Conservation (phyloP, 2,888 invertebrate genomes). For the Agonopterix heracliana region DNA sequence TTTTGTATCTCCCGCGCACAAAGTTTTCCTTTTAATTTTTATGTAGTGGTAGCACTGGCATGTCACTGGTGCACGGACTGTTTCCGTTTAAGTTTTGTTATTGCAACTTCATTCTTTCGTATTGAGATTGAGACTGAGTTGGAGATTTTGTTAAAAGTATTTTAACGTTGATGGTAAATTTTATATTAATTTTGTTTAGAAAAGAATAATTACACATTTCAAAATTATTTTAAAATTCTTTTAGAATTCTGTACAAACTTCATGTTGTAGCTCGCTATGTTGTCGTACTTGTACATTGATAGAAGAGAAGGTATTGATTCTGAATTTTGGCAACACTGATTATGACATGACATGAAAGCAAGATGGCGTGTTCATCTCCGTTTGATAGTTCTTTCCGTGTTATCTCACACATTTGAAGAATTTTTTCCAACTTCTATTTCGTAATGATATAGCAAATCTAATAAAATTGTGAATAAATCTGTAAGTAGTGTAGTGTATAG, state of each 20-base stretch:
- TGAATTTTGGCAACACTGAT: slow-evolving; percentile 48
- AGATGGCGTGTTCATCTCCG: slow-evolving; percentile 76
- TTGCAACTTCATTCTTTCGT: no score
- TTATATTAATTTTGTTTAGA: no score
- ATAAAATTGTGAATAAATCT: slow-evolving; percentile 36
- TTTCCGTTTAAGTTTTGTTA: no score
- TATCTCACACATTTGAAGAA: slow-evolving; percentile 58
- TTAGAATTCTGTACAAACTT: no score
- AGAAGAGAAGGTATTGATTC: slow-evolving; percentile 30
- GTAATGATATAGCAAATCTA: slow-evolving; percentile 42
- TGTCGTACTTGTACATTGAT: slow-evolving; percentile 39
- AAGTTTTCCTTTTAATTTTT: no score
- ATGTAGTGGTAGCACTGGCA: no score
- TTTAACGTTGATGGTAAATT: no score
- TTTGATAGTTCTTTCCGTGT: slow-evolving; percentile 65
- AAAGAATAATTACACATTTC: no score
- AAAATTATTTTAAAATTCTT: no score
- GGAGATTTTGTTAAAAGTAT: no score
- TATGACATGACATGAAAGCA: slow-evolving; percentile 68
- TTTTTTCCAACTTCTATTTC: slow-evolving; percentile 56
- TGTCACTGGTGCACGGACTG: no score
- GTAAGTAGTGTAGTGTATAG: slow-evolving; percentile 43
- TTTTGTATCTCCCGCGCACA: not conserved
- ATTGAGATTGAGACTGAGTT: no score
- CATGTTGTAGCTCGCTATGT: slow-evolving; percentile 24